These are phyloP conservation scores for Apamea monoglypha DNA, from an alignment of 2,888 invertebrate genomes.

Conservation along the genomic window DNA sequence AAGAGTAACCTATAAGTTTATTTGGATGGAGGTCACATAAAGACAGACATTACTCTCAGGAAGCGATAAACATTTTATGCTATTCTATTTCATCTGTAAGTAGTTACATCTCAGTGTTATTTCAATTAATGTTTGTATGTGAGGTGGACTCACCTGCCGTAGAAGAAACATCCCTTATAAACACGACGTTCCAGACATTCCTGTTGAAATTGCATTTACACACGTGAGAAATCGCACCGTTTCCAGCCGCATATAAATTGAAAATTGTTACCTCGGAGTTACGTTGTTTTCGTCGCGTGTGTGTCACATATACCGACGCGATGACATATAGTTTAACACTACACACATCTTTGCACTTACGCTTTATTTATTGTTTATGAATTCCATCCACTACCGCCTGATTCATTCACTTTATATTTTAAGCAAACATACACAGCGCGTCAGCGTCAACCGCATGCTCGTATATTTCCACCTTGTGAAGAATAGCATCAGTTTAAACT, in stretches of 20 bases:
- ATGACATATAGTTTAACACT: conserved; percentile 26
- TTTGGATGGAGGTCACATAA: not conserved
- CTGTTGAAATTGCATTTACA: conserved; percentile 54
- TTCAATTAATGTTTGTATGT: conserved; percentile 16
- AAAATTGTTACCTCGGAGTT: conserved; percentile 38
- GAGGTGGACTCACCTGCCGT: not conserved
- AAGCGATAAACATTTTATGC: not conserved
- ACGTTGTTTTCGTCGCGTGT: conserved; percentile 16
- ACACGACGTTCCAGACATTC: conserved; percentile 36
- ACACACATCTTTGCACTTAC: conserved; percentile 1
- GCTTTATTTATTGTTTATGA: conserved; percentile 45
- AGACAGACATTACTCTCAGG: too few relatives aligned
- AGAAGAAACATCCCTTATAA: conserved; percentile 27
- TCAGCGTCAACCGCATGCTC: not conserved
- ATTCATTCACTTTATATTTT: conserved; percentile 11
- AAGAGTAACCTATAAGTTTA: not conserved
- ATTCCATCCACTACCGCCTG: conserved; percentile 1
- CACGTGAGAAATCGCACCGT: conserved; percentile 37
- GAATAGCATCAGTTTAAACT: conserved; percentile 56
- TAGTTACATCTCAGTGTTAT: conserved; percentile 1
- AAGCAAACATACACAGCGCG: not conserved
- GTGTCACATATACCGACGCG: not conserved
- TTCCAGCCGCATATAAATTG: conserved; percentile 54
- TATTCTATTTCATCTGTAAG: not conserved
- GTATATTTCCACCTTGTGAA: conserved; percentile 46